phyloP scores from a whole-genome alignment of 2,113 vertebrate species.

The Stegastes partitus region DNA sequence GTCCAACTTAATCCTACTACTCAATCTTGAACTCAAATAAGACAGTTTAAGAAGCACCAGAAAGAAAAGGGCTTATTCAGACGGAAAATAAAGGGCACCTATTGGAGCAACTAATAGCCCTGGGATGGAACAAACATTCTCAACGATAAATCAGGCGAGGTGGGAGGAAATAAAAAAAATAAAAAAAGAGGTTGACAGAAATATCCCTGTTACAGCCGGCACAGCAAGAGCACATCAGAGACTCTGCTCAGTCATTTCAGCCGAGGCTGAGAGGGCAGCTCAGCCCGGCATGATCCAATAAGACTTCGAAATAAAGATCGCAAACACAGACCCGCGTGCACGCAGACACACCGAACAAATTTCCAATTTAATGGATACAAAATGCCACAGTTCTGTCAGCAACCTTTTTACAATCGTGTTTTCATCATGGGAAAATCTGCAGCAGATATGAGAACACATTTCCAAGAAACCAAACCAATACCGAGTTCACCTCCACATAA shows the following conservation, averaged over 20 bases:
- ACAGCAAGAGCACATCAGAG: constrained; percentile 34
- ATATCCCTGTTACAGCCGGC: constrained; percentile 57
- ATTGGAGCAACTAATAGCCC: constrained; percentile 55
- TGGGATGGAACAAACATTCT: constrained; percentile 57
- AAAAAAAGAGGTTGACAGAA: constrained; percentile 51
- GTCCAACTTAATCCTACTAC: constrained; percentile 59
- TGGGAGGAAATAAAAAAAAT: constrained; percentile 49
- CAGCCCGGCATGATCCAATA: constrained; percentile 40
- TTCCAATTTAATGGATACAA: constrained; percentile 10
- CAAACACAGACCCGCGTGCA: neutral
- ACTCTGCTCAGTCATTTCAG: constrained; percentile 34
- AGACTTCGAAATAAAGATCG: constrained; percentile 30
- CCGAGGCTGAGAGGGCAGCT: constrained; percentile 23
- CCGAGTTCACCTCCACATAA: neutral
- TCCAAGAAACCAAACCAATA: constrained; percentile 28
- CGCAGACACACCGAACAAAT: neutral
- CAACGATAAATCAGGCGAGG: constrained; percentile 59
- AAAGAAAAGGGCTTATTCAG: constrained; percentile 27
- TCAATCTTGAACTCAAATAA: constrained; percentile 69
- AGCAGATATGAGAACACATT: constrained; percentile 40
- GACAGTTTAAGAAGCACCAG: constrained; percentile 56
- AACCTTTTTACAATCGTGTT: neutral
- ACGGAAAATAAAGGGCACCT: constrained; percentile 55
- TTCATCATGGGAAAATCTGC: constrained; percentile 18
- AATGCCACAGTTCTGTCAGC: neutral